A percentile compares a stretch with the other conserved stretches of the same genome.
Conservation (phyloP, 2,888 invertebrate species). For the Aspidiotus rigidus region DNA sequence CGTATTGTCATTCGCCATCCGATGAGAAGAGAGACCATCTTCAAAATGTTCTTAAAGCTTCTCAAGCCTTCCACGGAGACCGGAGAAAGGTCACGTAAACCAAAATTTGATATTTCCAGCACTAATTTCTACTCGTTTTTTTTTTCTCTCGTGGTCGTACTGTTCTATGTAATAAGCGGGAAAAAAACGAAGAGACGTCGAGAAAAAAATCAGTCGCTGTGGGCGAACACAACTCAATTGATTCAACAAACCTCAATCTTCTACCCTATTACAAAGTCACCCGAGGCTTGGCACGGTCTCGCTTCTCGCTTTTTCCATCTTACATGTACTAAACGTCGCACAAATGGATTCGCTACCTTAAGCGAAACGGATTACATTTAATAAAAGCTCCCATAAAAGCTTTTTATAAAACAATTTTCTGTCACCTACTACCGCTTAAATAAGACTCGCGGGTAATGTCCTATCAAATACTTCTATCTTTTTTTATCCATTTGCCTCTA, state of each 20-base stretch:
- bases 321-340: slow-evolving; percentile 25
- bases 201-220: slow-evolving; percentile 26
- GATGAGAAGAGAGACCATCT: background rate
- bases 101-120: background rate
- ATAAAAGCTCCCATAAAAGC: slow-evolving; percentile 31
- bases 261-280: slow-evolving; percentile 32
- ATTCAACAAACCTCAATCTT: slow-evolving; percentile 32
- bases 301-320: slow-evolving; percentile 12
- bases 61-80: no score
- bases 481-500: slow-evolving; percentile 11
- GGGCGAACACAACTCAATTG: slow-evolving; percentile 30
- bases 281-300: slow-evolving; percentile 24
- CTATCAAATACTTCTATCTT: slow-evolving; percentile 15
- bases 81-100: background rate
- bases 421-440: slow-evolving; percentile 26
- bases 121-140: background rate
- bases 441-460: slow-evolving; percentile 10
- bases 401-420: slow-evolving; percentile 33
- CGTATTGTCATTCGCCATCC: background rate
- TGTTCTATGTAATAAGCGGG: background rate
- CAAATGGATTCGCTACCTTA: slow-evolving; percentile 29
- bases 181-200: background rate
- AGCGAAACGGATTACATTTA: slow-evolving; percentile 30
- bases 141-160: background rate
- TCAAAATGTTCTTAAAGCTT: no score